Evolutionary conservation across 2,797 vertebrate species (phyloP), one percentile per base, ranked within the genome.

Genomic region (Malurus leucopterus): DNA sequence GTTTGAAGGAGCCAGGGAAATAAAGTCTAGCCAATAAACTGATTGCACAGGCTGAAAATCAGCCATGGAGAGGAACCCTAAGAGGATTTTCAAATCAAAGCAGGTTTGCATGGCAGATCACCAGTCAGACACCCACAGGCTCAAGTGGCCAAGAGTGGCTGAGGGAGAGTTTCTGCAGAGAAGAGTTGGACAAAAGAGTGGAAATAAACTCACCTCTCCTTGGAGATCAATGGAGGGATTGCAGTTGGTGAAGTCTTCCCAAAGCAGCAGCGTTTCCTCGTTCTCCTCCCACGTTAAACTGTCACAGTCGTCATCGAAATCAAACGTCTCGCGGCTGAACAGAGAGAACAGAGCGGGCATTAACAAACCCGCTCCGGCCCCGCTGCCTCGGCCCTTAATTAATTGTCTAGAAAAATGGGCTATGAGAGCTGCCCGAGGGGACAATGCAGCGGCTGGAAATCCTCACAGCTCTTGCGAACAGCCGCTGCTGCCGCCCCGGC

Each of bases 251-350:
- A 99, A 99, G 94, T 99, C 99, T 72, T 99, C 99, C 99, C 99
- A 99, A 13, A 99, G 97, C 73, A 99, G 95, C 94, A 99, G 94
- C 0, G 99, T 99, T 47, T 99, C 99, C 81, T 99, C 99, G 0
- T 99, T 99, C 89, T 99, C 99, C 80, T 99, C 99, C 99, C 99
- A 99, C 0, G 98, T 99, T 94, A 99, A 97, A 89, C 99, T 99
- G 96, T 99, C 99, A 22, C 99, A 99, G 96, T 99, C 99, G 0
- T 99, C 99, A 12, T 99, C 98, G 17, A 99, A 98, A 73, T 99
- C 99, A 6, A 99, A 99, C 0, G 98, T 99, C 95, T 99, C 99
- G 2, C 99, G 98, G 95, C 99, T 99, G 89, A 36, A 36, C 36
- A 36, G 36, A 96, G 96, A 96, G 15, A 63, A 41, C 41, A 49